phyloP scores from a whole-genome alignment of 1,140 invertebrate species.

The Aphis gossypii region DNA sequence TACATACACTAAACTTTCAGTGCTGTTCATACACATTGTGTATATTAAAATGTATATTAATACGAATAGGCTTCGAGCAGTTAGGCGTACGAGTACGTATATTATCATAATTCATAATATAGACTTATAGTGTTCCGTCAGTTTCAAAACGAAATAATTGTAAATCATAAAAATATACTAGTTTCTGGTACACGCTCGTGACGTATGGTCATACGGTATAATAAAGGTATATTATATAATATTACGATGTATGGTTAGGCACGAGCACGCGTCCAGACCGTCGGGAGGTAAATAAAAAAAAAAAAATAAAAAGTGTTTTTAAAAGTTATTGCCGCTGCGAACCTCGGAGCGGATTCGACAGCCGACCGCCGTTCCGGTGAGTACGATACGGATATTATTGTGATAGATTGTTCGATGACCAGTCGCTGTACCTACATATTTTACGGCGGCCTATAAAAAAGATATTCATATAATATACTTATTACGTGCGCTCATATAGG shows the following conservation, averaged over 20 bases:
- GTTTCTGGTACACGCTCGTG: not conserved
- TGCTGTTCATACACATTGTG: not conserved
- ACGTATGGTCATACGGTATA: not conserved
- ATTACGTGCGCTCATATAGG: not conserved
- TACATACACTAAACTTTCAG: too few relatives aligned
- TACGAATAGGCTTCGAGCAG: too few relatives aligned
- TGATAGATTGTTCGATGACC: not conserved
- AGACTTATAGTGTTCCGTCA: not conserved
- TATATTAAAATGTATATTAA: too few relatives aligned
- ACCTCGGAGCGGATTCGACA: not conserved
- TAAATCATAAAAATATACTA: not conserved
- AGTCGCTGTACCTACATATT: not conserved
- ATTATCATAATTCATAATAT: not conserved
- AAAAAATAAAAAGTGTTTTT: not conserved
- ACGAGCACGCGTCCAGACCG: not conserved
- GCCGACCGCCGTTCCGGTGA: not conserved
- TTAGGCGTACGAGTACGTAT: too few relatives aligned
- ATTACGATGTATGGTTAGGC: not conserved
- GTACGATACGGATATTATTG: constrained; percentile 22
- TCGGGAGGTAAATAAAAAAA: not conserved
- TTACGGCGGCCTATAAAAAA: not conserved
- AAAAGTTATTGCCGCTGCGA: not conserved
- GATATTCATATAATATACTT: not conserved
- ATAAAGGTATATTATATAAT: too few relatives aligned
- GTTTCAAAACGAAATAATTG: not conserved